Evolutionary conservation across 2,888 invertebrate genomes (phyloP).

Genomic region (Chymomyza caudatula): DNA sequence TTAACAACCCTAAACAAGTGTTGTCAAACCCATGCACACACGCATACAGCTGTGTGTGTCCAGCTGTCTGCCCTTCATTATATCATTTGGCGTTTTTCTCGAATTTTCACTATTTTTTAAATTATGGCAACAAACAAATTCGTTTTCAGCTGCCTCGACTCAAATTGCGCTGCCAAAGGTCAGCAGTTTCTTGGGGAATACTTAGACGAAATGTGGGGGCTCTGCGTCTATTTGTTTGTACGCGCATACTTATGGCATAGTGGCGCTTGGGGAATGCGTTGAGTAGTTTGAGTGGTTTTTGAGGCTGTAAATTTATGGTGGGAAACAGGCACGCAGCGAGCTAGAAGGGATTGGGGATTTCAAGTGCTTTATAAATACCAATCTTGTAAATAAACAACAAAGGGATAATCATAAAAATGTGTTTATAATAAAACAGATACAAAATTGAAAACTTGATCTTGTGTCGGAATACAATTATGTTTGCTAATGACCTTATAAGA

Average conservation of each 20-base stretch:
- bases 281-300: conserved; percentile 43
- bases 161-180: not conserved
- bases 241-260: not conserved
- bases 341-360: conserved; percentile 23
- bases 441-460: not conserved
- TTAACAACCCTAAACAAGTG: conserved; percentile 46
- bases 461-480: not conserved
- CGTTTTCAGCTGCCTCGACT: not conserved
- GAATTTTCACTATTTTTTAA: not conserved
- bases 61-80: not conserved
- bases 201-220: not conserved
- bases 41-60: not conserved
- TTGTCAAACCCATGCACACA: not conserved
- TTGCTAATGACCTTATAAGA: not conserved
- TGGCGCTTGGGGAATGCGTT: conserved; percentile 29
- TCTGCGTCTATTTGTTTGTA: conserved; percentile 19
- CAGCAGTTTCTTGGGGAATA: not conserved
- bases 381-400: conserved; percentile 54
- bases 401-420: conserved; percentile 49
- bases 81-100: not conserved
- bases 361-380: conserved; percentile 54
- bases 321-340: conserved; percentile 42
- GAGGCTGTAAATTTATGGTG: conserved; percentile 60
- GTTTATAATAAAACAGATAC: conserved; percentile 50
- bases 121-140: no score